These are phyloP conservation scores for Teinopalpus imperialis DNA, from an alignment of 2,888 invertebrate species.

Conservation along the genomic window DNA sequence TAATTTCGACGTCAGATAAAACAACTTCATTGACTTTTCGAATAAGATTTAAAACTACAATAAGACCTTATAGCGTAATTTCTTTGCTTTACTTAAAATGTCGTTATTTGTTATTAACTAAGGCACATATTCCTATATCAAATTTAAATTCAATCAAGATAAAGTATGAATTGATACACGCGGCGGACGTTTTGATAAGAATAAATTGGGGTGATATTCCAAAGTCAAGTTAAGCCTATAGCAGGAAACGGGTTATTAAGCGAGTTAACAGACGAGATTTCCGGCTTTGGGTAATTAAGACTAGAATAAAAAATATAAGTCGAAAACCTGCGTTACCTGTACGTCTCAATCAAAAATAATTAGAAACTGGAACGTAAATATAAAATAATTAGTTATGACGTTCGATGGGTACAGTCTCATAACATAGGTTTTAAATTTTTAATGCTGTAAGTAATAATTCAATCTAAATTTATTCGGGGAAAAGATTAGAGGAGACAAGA, in stretches of 20 bases:
- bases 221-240: constrained; percentile 7
- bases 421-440: too few relatives aligned
- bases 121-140: neutral
- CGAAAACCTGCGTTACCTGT: neutral
- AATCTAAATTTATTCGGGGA: too few relatives aligned
- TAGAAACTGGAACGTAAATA: neutral
- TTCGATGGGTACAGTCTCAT: too few relatives aligned
- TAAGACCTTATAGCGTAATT: neutral
- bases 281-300: constrained; percentile 21
- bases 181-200: constrained; percentile 18
- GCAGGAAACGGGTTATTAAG: constrained; percentile 24
- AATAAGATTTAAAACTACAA: neutral
- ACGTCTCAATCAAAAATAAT: constrained; percentile 7
- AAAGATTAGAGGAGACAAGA: too few relatives aligned
- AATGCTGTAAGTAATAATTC: too few relatives aligned
- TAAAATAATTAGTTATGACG: constrained; percentile 1
- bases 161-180: constrained; percentile 15
- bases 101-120: neutral
- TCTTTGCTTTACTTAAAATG: neutral
- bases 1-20: neutral
- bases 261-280: constrained; percentile 15
- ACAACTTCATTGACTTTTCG: constrained; percentile 17
- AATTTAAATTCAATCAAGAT: constrained; percentile 13
- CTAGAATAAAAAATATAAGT: constrained; percentile 6
- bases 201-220: constrained; percentile 19